A percentile compares a stretch with the other conserved stretches of the same genome.
Evolutionary conservation across 2,797 vertebrate species (phyloP).

Genomic region (Gambelia wislizenii): DNA sequence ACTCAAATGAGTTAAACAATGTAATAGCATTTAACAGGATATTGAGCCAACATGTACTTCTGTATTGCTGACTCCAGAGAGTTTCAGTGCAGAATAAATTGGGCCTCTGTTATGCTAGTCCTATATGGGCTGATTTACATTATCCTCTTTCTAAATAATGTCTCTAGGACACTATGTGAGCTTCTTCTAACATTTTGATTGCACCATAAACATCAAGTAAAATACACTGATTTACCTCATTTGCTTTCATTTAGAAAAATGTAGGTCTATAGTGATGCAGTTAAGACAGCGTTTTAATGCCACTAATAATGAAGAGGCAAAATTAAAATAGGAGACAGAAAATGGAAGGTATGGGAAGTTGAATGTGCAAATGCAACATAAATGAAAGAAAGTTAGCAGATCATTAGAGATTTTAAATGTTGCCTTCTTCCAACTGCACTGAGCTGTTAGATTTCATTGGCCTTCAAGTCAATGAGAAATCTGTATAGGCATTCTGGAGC

Average conservation of each 20-base stretch:
- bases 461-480: slow-evolving; percentile 66
- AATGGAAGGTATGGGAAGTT: slow-evolving; percentile 64
- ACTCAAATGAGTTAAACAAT: slow-evolving; percentile 23
- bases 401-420: slow-evolving; percentile 74
- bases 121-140: slow-evolving; percentile 44
- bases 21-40: slow-evolving; percentile 10
- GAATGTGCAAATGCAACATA: slow-evolving; percentile 68
- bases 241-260: slow-evolving; percentile 61
- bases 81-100: slow-evolving; percentile 1
- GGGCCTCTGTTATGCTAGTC: neutral
- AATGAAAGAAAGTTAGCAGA: slow-evolving; percentile 67
- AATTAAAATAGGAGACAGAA: slow-evolving; percentile 64
- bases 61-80: neutral
- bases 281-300: slow-evolving; percentile 56
- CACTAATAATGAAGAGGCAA: slow-evolving; percentile 64
- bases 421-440: slow-evolving; percentile 57
- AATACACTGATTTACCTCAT: slow-evolving; percentile 61
- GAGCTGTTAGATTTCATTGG: slow-evolving; percentile 61
- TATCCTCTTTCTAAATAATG: slow-evolving; percentile 32
- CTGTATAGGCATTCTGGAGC: slow-evolving; percentile 25
- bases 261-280: slow-evolving; percentile 47
- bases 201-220: slow-evolving; percentile 55
- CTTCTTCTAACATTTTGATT: slow-evolving; percentile 47
- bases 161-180: slow-evolving; percentile 20
- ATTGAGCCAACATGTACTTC: neutral